Evolutionary conservation across 2,797 vertebrate species (phyloP).

Genomic region (Trichosurus vulpecula): DNA sequence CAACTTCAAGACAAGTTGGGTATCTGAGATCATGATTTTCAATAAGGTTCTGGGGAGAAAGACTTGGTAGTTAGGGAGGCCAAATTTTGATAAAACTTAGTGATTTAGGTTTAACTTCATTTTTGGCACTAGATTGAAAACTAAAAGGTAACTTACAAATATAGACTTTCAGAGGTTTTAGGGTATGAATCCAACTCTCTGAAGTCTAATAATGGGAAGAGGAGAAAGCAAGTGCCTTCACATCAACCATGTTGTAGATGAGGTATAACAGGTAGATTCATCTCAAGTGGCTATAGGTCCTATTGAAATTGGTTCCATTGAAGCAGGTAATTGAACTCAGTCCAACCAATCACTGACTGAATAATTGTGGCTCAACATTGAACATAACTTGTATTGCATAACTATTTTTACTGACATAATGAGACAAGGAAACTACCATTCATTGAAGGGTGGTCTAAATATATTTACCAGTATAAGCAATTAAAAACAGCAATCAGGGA

Average conservation of each 20-base stretch:
- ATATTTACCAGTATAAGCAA: neutral
- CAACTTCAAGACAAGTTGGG: neutral
- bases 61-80: neutral
- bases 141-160: neutral
- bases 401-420: neutral
- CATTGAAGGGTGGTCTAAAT: neutral
- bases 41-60: neutral
- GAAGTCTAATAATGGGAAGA: neutral
- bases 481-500: neutral
- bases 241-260: neutral
- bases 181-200: neutral
- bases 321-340: neutral
- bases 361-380: neutral
- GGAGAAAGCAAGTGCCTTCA: neutral
- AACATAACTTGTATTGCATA: neutral
- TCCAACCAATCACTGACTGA: neutral
- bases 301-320: neutral
- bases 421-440: neutral
- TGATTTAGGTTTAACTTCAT: too few species aligned
- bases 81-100: neutral
- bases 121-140: neutral
- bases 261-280: neutral
- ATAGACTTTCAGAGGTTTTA: neutral
- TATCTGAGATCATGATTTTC: neutral
- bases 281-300: neutral